Evolutionary conservation across 2,113 vertebrate genomes (phyloP), one percentile per base, ranked within the genome.

Genomic region (Labrus mixtus): DNA sequence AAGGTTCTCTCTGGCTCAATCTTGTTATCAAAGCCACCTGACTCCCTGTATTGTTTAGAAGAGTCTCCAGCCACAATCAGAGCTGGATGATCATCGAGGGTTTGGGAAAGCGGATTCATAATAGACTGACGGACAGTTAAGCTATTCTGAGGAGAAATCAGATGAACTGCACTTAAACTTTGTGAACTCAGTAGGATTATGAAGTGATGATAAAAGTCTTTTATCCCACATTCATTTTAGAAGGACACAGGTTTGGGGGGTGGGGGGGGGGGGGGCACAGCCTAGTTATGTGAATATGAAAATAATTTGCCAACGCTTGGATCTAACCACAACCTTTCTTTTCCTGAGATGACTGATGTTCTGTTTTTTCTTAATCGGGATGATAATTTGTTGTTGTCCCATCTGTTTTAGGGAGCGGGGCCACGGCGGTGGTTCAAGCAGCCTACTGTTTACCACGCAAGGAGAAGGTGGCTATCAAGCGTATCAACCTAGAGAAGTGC

Each of bases 401-500:
- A 25, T 83, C 20, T 77, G 16, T 83, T 78, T 58, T 15, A 93
- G 92, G 92, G 79, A 94, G 92, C 77, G 93, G 93, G 73, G 29
- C 87, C 19, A 98, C 97, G 0, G 97, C 97, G 0, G 97, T 98
- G 93, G 97, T 98, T 37, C 97, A 98, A 76, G 97, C 97, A 12
- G 97, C 97, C 0, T 96, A 95, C 82, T 98, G 97, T 57, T 3
- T 59, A 70, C 97, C 97, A 0, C 97, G 97, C 91, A 98, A 97
- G 90, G 97, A 98, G 91, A 97, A 95, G 87, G 97, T 98, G 91
- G 97, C 97, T 0, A 98, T 98, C 83, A 98, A 98, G 83, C 94
- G 97, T 43, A 98, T 98, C 90, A 98, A 98, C 78, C 94, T 98
- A 1, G 97, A 98, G 92, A 98, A 98, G 89, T 98, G 97, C 92